Evolutionary conservation across 2,888 invertebrate species (phyloP), one percentile per base, ranked within the genome.

Genomic region (Pimpla rufipes): DNA sequence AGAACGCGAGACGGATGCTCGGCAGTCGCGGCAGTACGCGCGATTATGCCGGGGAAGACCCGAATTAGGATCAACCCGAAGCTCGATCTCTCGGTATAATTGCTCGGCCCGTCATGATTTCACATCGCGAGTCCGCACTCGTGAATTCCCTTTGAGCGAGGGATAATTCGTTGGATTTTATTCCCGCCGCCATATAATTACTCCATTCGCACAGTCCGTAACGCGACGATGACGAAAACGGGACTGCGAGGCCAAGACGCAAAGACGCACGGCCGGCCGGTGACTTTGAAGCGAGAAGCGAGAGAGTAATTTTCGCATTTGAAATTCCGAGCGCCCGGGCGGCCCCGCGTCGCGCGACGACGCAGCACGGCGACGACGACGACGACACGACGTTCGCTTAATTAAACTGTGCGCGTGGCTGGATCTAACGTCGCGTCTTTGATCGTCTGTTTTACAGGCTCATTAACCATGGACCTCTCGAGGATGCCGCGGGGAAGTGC

Each of bases 401-500:
- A 84, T 84, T 84, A 84, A 84, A 80, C 68, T 35, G 40, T 59
- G 55, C 55, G 64, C 55, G 37, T 45, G 42, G 50, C 59, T 73
- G 50, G 67, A 80, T 67, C 16, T 57, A 57, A 75, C 55, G 42
- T 67, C n/a, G 67, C 42, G 11, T 29, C 74, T 79, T 75, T 76
- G 75, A 71, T 62, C 64, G 66, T 73, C 29, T 70, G 55, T 70
- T 78, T 81, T 91, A 47, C 88, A 96, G 96, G 96, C 35, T 93
- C 94, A 6, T 79, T 96, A 18, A 94, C 94, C 18, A 90, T 97
- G 29, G 95, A 96, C 89, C 91, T 97, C 23, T 94, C 95, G 37
- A 93, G 94, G 81, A 94, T 97, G 92, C 94, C 95, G 0, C 93
- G 94, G 79, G 96, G 95, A n/a, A 94, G 94, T 5, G 93, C 93